Evolutionary conservation across 2,888 invertebrate genomes (phyloP).

Genomic region (Acleris laterana): DNA sequence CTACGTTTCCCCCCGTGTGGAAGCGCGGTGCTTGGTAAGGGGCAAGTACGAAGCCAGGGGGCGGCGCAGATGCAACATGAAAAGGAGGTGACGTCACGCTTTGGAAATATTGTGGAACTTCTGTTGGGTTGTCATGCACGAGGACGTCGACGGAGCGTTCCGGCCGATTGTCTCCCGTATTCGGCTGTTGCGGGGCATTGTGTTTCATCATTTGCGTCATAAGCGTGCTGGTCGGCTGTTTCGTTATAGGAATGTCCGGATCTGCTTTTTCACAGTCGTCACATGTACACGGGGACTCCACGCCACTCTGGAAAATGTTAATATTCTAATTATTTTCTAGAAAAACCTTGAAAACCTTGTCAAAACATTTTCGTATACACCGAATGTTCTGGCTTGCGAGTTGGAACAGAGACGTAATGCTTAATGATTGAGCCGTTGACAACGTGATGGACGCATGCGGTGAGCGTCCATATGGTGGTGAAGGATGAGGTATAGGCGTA

Average conservation of each 20-base stretch:
- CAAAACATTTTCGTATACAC: background rate
- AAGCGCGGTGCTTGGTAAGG: conserved; percentile 73
- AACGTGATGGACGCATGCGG: too few relatives aligned
- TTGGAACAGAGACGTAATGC: background rate
- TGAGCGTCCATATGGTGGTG: background rate
- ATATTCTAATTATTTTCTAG: background rate
- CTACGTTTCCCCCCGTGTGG: conserved; percentile 86
- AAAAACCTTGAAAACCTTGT: background rate
- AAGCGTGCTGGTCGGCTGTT: conserved; percentile 46
- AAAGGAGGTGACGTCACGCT: conserved; percentile 73
- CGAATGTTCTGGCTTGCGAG: too few relatives aligned
- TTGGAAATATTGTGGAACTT: conserved; percentile 74
- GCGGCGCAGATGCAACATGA: conserved; percentile 65
- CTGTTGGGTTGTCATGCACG: conserved; percentile 74
- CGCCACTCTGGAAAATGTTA: conserved; percentile 69
- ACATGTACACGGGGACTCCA: conserved; percentile 75
- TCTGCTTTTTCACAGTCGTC: conserved; percentile 69
- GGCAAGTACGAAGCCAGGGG: conserved; percentile 74
- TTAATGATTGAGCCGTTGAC: background rate
- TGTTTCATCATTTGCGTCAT: conserved; percentile 49
- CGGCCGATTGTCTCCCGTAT: conserved; percentile 60
- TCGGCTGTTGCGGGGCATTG: conserved; percentile 54
- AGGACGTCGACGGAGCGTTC: conserved; percentile 75
- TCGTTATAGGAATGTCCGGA: conserved; percentile 46
- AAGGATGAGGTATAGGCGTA: background rate